Conservation (phyloP, 2,888 invertebrate species). For the Apamea monoglypha region DNA sequence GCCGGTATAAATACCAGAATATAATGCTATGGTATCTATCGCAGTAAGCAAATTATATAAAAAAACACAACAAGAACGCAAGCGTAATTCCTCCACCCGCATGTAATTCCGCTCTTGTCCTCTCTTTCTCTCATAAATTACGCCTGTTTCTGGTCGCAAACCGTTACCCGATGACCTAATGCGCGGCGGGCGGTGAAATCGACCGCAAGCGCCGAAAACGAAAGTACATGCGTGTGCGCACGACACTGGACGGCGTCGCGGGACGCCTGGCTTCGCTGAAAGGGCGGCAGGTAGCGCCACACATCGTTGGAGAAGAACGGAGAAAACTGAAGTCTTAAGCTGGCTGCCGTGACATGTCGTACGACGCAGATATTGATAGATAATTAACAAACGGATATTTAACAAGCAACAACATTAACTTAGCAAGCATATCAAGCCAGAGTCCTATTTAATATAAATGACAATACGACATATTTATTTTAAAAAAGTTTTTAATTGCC, state of each 20-base stretch:
- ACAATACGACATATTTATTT: not conserved
- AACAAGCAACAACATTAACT: not conserved
- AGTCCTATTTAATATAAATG: not conserved
- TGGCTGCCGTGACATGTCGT: too few relatives aligned
- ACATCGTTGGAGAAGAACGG: not conserved
- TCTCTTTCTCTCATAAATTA: conserved; percentile 52
- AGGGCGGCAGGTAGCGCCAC: conserved; percentile 41
- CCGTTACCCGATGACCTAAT: conserved; percentile 86
- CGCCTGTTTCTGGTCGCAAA: conserved; percentile 62
- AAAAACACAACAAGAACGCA: not conserved
- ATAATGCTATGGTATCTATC: not conserved
- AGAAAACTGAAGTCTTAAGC: not conserved
- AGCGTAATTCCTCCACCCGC: not conserved
- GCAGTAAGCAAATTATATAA: not conserved
- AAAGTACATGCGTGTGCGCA: conserved; percentile 77
- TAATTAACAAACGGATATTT: not conserved
- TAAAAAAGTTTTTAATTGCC: not conserved
- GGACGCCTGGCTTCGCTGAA: conserved; percentile 38
- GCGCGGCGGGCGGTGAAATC: conserved; percentile 79
- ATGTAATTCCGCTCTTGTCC: not conserved
- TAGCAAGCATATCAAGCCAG: not conserved
- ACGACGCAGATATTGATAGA: not conserved
- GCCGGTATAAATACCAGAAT: not conserved
- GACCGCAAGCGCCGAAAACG: conserved; percentile 81
- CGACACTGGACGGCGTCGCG: conserved; percentile 45